Percentiles rank a stretch among this genome's conserved stretches.
These are phyloP conservation scores for Caradrina clavipalpis DNA, from an alignment of 2,888 invertebrate genomes.

Conservation along the genomic window DNA sequence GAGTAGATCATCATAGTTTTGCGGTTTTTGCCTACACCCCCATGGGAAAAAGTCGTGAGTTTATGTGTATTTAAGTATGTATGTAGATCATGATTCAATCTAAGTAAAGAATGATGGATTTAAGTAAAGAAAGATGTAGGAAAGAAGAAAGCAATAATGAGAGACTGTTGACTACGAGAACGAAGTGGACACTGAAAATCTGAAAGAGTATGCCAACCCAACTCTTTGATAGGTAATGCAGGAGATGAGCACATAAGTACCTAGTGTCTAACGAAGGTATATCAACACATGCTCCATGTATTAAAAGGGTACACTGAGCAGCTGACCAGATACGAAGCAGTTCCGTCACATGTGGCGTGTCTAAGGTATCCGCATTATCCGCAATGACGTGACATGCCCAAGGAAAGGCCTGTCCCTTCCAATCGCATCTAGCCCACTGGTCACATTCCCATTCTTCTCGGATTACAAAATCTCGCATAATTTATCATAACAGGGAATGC, in stretches of 20 bases:
- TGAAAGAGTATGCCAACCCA: neutral
- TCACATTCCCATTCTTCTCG: slow-evolving; percentile 65
- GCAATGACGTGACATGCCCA: slow-evolving; percentile 43
- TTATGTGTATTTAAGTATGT: too few species aligned
- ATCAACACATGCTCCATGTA: neutral
- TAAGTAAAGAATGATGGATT: too few species aligned
- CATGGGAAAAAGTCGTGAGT: too few species aligned
- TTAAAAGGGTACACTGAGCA: slow-evolving; percentile 6
- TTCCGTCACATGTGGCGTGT: slow-evolving; percentile 31
- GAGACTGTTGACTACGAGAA: too few species aligned
- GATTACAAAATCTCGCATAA: slow-evolving; percentile 77
- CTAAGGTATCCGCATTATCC: slow-evolving; percentile 29
- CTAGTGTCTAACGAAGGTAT: neutral
- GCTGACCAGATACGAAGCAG: slow-evolving; percentile 3
- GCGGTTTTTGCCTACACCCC: too few species aligned
- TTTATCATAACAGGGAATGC: slow-evolving; percentile 72
- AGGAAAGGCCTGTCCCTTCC: slow-evolving; percentile 64
- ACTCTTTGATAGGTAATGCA: neutral
- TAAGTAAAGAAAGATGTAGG: neutral
- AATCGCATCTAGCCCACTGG: slow-evolving; percentile 61
- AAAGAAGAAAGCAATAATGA: too few species aligned
- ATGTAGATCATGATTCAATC: too few species aligned
- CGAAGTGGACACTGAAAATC: neutral
- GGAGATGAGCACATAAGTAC: neutral
- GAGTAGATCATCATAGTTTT: too few species aligned